Evolutionary conservation across 2,113 vertebrate species (phyloP).

Genomic region (Mastomys natalensis): DNA sequence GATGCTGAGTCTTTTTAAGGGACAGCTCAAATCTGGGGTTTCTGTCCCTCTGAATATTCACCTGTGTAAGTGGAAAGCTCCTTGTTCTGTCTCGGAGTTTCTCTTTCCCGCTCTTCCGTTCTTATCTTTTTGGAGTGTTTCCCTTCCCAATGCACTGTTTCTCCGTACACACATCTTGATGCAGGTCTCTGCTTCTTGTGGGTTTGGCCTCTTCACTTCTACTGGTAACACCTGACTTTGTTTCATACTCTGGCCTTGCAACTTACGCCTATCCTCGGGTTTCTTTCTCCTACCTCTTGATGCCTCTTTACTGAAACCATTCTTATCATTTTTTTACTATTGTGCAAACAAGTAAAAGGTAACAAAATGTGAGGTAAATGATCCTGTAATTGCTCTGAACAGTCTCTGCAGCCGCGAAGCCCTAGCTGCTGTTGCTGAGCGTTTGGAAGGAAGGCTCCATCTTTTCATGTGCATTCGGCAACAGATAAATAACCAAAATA

Average conservation of each 20-base stretch:
- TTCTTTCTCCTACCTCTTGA: background rate
- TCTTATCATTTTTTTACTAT: background rate
- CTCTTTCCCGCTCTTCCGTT: background rate
- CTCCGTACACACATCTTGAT: background rate
- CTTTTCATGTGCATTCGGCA: conserved; percentile 74
- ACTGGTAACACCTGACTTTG: background rate
- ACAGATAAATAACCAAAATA: conserved; percentile 82
- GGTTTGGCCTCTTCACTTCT: background rate
- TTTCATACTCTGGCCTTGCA: background rate
- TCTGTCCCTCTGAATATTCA: background rate
- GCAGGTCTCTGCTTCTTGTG: background rate
- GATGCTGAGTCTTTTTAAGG: background rate
- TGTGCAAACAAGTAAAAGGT: conserved; percentile 31
- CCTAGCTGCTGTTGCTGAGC: conserved; percentile 35
- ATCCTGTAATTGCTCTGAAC: conserved; percentile 38
- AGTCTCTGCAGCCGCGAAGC: conserved; percentile 11
- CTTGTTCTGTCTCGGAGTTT: background rate
- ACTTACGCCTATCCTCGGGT: background rate
- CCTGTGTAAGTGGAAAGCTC: background rate
- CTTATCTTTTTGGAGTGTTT: background rate
- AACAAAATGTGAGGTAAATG: conserved; percentile 21
- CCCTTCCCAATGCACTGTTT: background rate
- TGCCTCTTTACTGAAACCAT: conserved; percentile 1
- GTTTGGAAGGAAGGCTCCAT: conserved; percentile 53
- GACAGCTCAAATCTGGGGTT: background rate